Base-by-base conservation (phyloP, 2,113 vertebrate species). In the Tetrao urogallus region DNA sequence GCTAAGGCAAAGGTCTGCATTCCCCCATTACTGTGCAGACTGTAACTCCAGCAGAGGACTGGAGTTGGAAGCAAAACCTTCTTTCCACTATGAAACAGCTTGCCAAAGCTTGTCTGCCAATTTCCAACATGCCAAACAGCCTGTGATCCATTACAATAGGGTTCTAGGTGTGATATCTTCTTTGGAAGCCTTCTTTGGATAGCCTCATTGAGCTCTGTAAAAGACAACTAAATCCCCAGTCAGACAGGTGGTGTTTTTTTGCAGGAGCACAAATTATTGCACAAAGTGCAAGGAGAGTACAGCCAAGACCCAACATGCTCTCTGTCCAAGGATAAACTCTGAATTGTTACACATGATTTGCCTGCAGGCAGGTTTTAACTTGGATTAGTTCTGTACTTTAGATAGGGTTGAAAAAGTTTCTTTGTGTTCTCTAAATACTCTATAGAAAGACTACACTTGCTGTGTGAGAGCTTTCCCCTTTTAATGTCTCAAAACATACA, bases 371-470 rank as follows among this genome's bases (percentile, higher is more conserved):
- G 50, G 71, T 87, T 95, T 96, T 92, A 93, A 60, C 28, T 84
- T 89, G 36, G 84, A 84, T 87, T 86, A 79, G 75, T 70, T 79
- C 79, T 69, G 64, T 80, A 86, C 78, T 91, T 93, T 57, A 89
- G 74, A 94, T 50, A 34, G 71, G 48, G 82, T 92, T 92, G 74
- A 87, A 95, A 86, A 94, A 81, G 89, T 92, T 94, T 90, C 81
- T 79, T 94, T 92, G 77, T 81, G 73, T 89, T 82, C 87, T 69
- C 75, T 91, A 95, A 91, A 94, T 78, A 93, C 40, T 11, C 47
- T 6, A 50, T 36, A 50, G 52, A 86, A 93, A 87, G 77, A 82
- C 82, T 77, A 92, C 34, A 9, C 10, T 11, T 65, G 50, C 70
- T 87, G n/a, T 79, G 74, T 74, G 75, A 94, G 28, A 89, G 36